These are phyloP conservation scores for Nothoprocta pentlandii DNA, from an alignment of 2,113 vertebrate species.

Conservation along the genomic window DNA sequence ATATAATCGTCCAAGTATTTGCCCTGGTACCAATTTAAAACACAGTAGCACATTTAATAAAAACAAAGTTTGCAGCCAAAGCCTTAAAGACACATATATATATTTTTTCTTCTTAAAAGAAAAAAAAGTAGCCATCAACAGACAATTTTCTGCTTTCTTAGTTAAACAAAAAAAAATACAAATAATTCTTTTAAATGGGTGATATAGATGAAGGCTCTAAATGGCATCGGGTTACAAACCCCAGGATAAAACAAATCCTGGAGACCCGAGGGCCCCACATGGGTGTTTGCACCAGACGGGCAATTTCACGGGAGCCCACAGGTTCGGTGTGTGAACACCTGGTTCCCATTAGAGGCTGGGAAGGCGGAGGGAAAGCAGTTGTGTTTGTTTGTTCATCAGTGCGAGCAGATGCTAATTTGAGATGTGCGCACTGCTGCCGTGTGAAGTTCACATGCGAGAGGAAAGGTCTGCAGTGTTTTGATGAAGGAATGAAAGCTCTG, in stretches of 20 bases:
- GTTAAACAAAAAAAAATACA: constrained; percentile 52
- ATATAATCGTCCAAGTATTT: constrained; percentile 68
- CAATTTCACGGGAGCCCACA: constrained; percentile 60
- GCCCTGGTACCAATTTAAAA: constrained; percentile 76
- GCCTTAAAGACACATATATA: neutral
- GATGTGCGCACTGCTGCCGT: neutral
- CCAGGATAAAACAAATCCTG: constrained; percentile 42
- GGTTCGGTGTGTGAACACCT: constrained; percentile 74
- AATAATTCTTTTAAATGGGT: neutral
- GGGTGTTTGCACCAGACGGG: constrained; percentile 44
- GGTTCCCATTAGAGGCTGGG: constrained; percentile 70
- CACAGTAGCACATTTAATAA: constrained; percentile 74
- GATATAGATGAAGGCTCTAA: constrained; percentile 46
- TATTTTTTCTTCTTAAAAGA: constrained; percentile 9
- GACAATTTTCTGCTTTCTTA: constrained; percentile 52
- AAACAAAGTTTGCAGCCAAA: constrained; percentile 68
- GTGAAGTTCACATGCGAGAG: constrained; percentile 22
- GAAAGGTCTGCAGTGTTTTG: neutral
- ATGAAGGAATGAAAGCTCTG: neutral
- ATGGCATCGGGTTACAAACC: constrained; percentile 57
- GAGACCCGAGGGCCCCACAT: constrained; percentile 17
- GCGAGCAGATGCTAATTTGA: neutral
- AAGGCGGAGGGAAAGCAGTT: neutral
- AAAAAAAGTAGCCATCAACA: constrained; percentile 10
- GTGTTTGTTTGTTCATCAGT: constrained; percentile 50